phyloP scores from a whole-genome alignment of 2,888 invertebrate species.

The Cynaeus angustus region DNA sequence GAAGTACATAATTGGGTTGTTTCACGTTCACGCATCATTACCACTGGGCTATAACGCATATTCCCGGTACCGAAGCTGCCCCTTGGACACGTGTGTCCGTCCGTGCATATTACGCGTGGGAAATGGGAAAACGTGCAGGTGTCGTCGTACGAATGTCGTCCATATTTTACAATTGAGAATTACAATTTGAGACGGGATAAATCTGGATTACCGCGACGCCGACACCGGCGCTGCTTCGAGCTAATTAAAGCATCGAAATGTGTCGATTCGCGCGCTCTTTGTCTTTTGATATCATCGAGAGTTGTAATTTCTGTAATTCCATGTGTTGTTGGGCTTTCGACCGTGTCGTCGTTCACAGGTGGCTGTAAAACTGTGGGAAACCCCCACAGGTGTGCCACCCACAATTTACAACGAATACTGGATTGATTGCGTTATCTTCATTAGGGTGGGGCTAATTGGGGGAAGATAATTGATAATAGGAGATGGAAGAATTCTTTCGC shows the following conservation, averaged over 20 bases:
- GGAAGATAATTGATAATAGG: conserved; percentile 16
- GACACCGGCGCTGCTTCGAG: neutral
- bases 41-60: conserved; percentile 49
- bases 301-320: conserved; percentile 50
- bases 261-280: conserved; percentile 33
- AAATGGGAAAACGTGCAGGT: conserved; percentile 57
- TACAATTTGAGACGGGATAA: conserved; percentile 16
- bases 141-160: conserved; percentile 50
- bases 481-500: neutral
- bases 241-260: conserved; percentile 28
- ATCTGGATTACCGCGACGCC: conserved; percentile 25
- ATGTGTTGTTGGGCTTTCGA: conserved; percentile 46
- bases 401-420: conserved; percentile 35
- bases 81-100: conserved; percentile 57
- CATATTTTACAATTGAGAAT: conserved; percentile 35
- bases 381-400: conserved; percentile 56
- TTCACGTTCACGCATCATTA: conserved; percentile 52
- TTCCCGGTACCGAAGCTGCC: conserved; percentile 43
- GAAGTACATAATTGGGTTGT: conserved; percentile 58
- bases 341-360: conserved; percentile 51
- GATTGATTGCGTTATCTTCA: conserved; percentile 21
- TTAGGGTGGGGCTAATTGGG: conserved; percentile 12
- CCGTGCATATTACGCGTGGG: conserved; percentile 55
- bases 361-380: conserved; percentile 56
- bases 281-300: conserved; percentile 35